A percentile compares a stretch with the other conserved stretches of the same genome.
Evolutionary conservation across 2,888 invertebrate genomes (phyloP).

Genomic region (Agrochola lota): DNA sequence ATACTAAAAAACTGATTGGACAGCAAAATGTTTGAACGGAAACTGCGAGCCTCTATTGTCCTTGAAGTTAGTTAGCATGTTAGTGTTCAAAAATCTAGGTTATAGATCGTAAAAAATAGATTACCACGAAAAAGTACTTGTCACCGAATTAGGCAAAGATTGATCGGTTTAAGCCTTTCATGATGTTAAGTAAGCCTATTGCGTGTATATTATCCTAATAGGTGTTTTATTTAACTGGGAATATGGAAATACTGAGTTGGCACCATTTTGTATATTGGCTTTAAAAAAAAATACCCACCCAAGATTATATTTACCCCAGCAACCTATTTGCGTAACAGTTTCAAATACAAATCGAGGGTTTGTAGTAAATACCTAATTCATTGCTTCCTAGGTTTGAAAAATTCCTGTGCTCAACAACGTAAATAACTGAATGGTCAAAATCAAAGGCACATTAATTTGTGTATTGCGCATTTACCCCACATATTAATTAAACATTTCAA

Average conservation of each 20-base stretch:
- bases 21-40: slow-evolving; percentile 53
- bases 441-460: background rate
- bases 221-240: slow-evolving; percentile 40
- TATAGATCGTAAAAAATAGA: slow-evolving; percentile 60
- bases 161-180: slow-evolving; percentile 53
- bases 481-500: background rate
- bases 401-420: too few relatives aligned
- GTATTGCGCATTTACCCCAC: background rate
- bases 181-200: slow-evolving; percentile 38
- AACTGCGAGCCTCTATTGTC: slow-evolving; percentile 44
- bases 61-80: slow-evolving; percentile 61
- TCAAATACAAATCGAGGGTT: too few relatives aligned
- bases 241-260: slow-evolving; percentile 36
- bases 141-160: slow-evolving; percentile 61
- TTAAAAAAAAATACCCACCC: background rate
- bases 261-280: slow-evolving; percentile 27
- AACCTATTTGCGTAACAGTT: background rate
- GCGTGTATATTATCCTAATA: slow-evolving; percentile 43
- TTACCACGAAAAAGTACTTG: slow-evolving; percentile 50
- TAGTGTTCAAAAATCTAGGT: slow-evolving; percentile 65
- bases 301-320: background rate
- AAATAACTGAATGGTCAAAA: too few relatives aligned
- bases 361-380: too few relatives aligned
- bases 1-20: slow-evolving; percentile 52
- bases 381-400: too few relatives aligned